Evolutionary conservation across 2,797 vertebrate species (phyloP), one percentile per base, ranked within the genome.

Genomic region (Karalla daura): DNA sequence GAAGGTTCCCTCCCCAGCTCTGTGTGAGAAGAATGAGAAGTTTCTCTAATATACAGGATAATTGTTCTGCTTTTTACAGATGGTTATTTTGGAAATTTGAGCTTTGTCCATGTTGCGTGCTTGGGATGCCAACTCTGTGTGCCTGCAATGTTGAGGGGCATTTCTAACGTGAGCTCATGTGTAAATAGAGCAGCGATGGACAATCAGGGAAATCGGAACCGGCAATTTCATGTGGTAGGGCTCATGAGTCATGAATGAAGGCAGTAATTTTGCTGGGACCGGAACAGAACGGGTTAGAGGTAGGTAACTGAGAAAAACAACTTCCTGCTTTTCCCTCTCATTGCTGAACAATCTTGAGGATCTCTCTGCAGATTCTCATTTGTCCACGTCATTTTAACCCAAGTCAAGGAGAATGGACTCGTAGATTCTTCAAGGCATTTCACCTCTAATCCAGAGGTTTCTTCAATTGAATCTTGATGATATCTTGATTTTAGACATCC

Each of bases 1-100:
- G 76, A 89, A 86, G 83, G 63, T 84, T 62, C 52, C 60, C 45
- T 59, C 52, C n/a, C n/a, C 78, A 79, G 81, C 77, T 73, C 64
- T 64, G 59, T 67, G 69, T 79, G 45, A 59, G 45, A 83, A 56
- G 52, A 47, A 70, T 61, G 32, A 60, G 18, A 79, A 59, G 49
- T 71, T 83, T 86, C 62, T 44, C 79, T 63, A 51, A 66, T 32
- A 65, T 61, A 54, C 65, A 72, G 67, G 74, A 67, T 70, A 67
- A 66, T 52, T 78, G 35, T 70, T 79, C 53, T 71, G 35, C 13
- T 59, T 65, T 67, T 72, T 60, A 20, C 46, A 53, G 55, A 78
- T 51, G 51, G 37, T 39, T 55, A 18, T 73, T 25, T 32, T 59
- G 35, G 27, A 45, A 61, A 30, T 61, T 51, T 51, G 18, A 30